A percentile compares a stretch with the other conserved stretches of the same genome.
These are phyloP conservation scores for Caenorhabditis latens DNA, from an alignment of 1,140 invertebrate species.

Conservation along the genomic window DNA sequence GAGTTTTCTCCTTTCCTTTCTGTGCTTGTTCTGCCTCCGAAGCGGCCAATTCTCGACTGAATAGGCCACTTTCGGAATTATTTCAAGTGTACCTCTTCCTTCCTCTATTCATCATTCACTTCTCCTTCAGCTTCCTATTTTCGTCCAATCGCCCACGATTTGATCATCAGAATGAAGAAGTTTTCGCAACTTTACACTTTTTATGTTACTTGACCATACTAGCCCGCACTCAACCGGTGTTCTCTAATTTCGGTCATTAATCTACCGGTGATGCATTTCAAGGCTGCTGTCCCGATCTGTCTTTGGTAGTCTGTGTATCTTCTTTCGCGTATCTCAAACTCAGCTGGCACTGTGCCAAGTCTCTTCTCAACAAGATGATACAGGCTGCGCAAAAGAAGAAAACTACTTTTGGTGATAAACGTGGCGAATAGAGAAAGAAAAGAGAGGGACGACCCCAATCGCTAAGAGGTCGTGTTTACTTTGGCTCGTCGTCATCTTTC, in stretches of 20 bases:
- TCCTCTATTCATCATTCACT: slow-evolving; percentile 45
- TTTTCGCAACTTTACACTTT: neutral
- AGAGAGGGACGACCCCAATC: slow-evolving; percentile 37
- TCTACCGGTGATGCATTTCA: slow-evolving; percentile 34
- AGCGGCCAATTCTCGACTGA: slow-evolving; percentile 50
- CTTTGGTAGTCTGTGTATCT: slow-evolving; percentile 5
- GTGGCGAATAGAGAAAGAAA: slow-evolving; percentile 4
- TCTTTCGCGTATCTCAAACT: neutral
- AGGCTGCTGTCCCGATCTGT: slow-evolving; percentile 23
- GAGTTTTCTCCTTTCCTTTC: slow-evolving; percentile 43
- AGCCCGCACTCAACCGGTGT: neutral
- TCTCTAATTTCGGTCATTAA: slow-evolving; percentile 37
- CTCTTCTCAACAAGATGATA: neutral
- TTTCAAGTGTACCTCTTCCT: slow-evolving; percentile 51
- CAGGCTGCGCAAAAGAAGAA: slow-evolving; percentile 2
- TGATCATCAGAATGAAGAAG: slow-evolving; percentile 8
- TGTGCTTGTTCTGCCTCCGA: slow-evolving; percentile 43
- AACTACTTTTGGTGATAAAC: slow-evolving; percentile 26
- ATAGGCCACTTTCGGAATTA: slow-evolving; percentile 53
- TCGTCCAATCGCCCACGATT: neutral
- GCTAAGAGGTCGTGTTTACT: slow-evolving; percentile 45
- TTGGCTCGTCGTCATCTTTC: slow-evolving; percentile 52
- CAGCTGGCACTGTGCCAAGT: slow-evolving; percentile 29
- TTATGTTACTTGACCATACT: neutral
- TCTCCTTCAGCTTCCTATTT: slow-evolving; percentile 30